These are phyloP conservation scores for Drosophila lutescens DNA, from an alignment of 2,888 invertebrate species.

Conservation along the genomic window DNA sequence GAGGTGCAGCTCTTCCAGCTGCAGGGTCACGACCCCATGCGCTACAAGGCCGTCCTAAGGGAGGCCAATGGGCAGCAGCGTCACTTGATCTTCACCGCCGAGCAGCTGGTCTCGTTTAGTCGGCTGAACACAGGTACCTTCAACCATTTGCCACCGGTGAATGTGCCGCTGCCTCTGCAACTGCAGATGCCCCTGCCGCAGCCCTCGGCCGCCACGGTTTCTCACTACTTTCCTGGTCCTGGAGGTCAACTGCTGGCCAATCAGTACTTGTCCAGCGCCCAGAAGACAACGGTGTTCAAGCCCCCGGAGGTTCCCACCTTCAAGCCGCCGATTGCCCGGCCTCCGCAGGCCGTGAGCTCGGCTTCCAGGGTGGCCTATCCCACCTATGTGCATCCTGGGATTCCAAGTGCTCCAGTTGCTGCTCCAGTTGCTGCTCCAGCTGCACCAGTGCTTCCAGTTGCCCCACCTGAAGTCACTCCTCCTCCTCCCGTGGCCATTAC, in stretches of 20 bases:
- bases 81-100: conserved; percentile 7
- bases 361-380: not conserved
- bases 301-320: not conserved
- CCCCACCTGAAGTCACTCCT: not conserved
- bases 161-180: not conserved
- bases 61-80: conserved; percentile 4
- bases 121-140: not conserved
- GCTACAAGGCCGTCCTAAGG: conserved; percentile 10
- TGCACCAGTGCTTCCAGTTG: not conserved
- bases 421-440: not conserved
- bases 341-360: not conserved
- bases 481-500: too few relatives aligned
- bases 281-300: too few relatives aligned
- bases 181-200: not conserved
- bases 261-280: not conserved
- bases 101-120: conserved; percentile 12
- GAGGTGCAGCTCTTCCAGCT: conserved; percentile 1
- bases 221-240: not conserved
- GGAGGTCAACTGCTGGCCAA: not conserved
- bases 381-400: not conserved
- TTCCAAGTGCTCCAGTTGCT: not conserved
- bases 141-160: not conserved
- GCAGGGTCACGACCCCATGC: not conserved
- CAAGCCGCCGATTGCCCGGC: not conserved
- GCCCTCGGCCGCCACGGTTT: not conserved